phyloP scores from a whole-genome alignment of 2,888 invertebrate genomes.

The Chromoteleia sp. region DNA sequence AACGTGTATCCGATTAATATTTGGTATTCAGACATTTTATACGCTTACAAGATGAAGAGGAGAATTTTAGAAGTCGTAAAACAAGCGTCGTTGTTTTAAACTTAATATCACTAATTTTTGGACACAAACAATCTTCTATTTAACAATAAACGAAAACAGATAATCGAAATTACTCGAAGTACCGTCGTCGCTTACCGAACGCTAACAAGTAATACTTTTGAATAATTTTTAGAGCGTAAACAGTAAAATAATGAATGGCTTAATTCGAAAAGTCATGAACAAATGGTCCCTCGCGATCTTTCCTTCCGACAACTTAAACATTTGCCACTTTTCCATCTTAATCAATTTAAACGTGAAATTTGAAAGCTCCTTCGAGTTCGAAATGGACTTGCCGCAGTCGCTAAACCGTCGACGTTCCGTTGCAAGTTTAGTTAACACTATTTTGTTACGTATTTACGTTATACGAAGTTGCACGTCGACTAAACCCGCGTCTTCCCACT shows the following conservation, averaged over 20 bases:
- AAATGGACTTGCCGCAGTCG: conserved; percentile 1
- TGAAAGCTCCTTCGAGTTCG: conserved; percentile 12
- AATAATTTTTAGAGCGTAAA: conserved; percentile 20
- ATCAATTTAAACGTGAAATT: conserved; percentile 24
- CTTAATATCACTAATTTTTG: conserved; percentile 38
- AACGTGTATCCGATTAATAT: conserved; percentile 46
- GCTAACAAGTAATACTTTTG: conserved; percentile 22
- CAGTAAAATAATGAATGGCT: conserved; percentile 25
- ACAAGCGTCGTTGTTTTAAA: conserved; percentile 6
- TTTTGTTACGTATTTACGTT: conserved; percentile 43
- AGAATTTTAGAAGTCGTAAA: conserved; percentile 25
- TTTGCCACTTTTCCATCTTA: conserved; percentile 15
- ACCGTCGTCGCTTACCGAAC: not conserved
- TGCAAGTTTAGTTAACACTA: conserved; percentile 39
- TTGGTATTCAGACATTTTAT: conserved; percentile 25
- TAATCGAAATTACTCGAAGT: conserved; percentile 19
- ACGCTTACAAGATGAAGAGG: conserved; percentile 25
- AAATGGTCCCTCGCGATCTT: conserved; percentile 25
- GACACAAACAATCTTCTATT: conserved; percentile 37
- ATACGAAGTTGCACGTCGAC: conserved; percentile 21
- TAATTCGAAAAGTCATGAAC: conserved; percentile 17
- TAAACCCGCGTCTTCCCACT: conserved; percentile 38
- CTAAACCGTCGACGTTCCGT: not conserved
- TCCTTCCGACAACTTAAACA: conserved; percentile 5
- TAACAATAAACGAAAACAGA: conserved; percentile 49